Base-by-base conservation (phyloP, 2,797 vertebrate genomes). In the Myripristis jacobus region DNA sequence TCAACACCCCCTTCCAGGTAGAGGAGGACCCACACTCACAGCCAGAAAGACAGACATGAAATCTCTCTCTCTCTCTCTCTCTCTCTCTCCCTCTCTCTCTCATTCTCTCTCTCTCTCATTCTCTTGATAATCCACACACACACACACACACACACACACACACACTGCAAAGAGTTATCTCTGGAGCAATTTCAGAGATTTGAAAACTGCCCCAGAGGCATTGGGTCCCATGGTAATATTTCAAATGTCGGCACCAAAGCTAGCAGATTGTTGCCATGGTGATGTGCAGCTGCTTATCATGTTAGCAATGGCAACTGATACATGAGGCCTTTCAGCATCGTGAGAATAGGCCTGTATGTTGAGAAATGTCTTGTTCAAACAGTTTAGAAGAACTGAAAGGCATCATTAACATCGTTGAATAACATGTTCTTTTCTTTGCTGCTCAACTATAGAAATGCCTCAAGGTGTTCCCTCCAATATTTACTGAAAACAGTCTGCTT, bases 1-100 rank as follows among this genome's bases (percentile, higher is more conserved):
- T 99, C 92, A 99, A 99, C 92, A 99, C 97, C 0, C 98, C 97
- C 0, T 99, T 97, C 88, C 96, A 95, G 95, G 98, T 99, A 80
- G 8, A 4, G 21, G 13, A 22, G 5, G 12, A 44, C 66, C 2
- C 47, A 50, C 10, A 0, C 27, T 4, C 48, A 69, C 57, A n/a
- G 12, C 38, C 25, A 2, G 38, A 9, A 61, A 2, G 1, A 31
- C 24, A 8, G 22, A 21, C n/a, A n/a, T 31, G 7, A 4, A 50
- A 31, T 10, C 34, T 36, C 34, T 2, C 36, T 38, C 36, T 1
- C 36, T 13, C 38, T 15, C 38, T 41, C 31, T 34, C 34, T 36
- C 34, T 36, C 9, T 36, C 34, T 36, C 44, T 61, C 38, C 27
- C 56, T 55, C 6, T 27, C 36, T 25, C 44, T 65, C 46, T 41